Base-by-base conservation (phyloP, 2,113 vertebrate genomes). In the Carettochelys insculpta region DNA sequence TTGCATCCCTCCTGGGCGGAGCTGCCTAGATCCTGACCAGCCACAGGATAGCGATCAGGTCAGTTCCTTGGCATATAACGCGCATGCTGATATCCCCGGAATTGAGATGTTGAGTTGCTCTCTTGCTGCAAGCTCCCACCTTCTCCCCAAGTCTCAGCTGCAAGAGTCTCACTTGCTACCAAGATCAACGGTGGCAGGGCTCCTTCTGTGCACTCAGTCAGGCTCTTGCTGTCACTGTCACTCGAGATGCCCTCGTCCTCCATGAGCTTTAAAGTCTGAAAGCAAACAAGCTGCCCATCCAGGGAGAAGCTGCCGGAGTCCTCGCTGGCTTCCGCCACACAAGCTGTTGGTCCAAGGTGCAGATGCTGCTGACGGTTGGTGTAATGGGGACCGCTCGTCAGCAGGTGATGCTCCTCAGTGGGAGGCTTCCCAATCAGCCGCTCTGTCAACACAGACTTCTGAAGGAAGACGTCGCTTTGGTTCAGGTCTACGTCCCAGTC, bases 31-130 rank as follows among this genome's bases (percentile, higher is more conserved):
- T 77, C 50, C 79, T 47, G 47, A 50, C 48, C n/a, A 0, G 0
- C 3, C 24, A 11, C 84, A 94, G 52, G 61, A 82, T 76, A 82
- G 80, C 53, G 77, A 41, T 47, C 6, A 29, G 41, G 45, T 83
- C 43, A 90, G 41, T 27, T 92, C 77, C 93, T 96, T 85, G 45
- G 47, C 88, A 96, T 52, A 43, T 97, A 96, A 90, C 86, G 78
- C 3, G 47, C 31, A 17, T 77, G 90, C 53, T 43, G 1, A 0
- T 79, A 94, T 56, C 88, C 91, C 48, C 73, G 9, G 83, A 88
- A 87, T 17, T 80, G 50, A 9, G 90, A 3, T 34, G 50, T 52
- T 5, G 78, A 34, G 7, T 12, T 0, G 0, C 27, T 8, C 50
- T 82, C 90, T 54, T 13, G 54, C 54, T 77, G n/a, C 3, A 3